phyloP scores from a whole-genome alignment of 35 echinoderm and acorn worm genomes.

The Stichopus chloronotus region DNA sequence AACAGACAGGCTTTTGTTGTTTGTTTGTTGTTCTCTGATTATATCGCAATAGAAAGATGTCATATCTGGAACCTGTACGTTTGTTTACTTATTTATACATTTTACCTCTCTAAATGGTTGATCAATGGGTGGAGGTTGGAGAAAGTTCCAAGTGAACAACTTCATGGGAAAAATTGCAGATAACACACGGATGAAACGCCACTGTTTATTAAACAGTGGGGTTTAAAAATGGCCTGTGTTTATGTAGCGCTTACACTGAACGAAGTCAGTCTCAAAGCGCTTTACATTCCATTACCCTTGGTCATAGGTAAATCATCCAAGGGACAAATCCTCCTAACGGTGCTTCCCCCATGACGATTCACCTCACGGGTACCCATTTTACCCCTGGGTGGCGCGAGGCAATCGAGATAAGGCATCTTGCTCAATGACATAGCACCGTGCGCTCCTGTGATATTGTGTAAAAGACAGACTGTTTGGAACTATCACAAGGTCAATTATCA shows the following conservation, averaged over 20 bases:
- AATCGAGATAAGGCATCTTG: no score
- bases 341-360: background rate
- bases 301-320: no score
- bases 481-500: no score
- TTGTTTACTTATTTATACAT: background rate
- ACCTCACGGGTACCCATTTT: background rate
- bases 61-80: background rate
- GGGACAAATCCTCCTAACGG: background rate
- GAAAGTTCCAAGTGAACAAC: background rate
- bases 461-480: no score
- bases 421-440: no score
- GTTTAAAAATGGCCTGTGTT: no score
- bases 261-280: constrained; percentile 14
- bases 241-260: background rate
- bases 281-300: background rate
- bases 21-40: background rate
- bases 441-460: no score
- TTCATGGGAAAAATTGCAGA: background rate
- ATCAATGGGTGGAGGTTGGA: background rate
- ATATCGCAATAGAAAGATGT: background rate
- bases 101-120: background rate
- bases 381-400: no score
- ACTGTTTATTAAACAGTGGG: background rate
- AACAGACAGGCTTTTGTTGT: background rate
- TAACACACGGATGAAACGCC: background rate